phyloP scores from a whole-genome alignment of 1,140 invertebrate genomes.

The Drosophila pectinifera region DNA sequence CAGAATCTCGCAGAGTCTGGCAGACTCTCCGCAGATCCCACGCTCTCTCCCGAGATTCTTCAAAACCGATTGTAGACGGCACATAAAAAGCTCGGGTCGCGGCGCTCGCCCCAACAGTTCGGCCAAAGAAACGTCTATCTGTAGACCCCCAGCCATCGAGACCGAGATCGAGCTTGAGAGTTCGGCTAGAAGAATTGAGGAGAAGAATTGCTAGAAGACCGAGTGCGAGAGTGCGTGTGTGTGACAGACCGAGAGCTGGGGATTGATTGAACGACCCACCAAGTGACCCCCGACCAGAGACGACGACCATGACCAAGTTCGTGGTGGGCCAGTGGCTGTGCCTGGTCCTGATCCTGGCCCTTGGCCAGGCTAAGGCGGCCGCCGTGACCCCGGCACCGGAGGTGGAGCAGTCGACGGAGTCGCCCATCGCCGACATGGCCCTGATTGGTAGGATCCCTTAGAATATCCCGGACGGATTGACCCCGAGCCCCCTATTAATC shows the following conservation, averaged over 20 bases:
- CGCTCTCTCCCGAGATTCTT: conserved; percentile 27
- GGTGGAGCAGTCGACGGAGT: conserved; percentile 75
- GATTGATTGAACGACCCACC: neutral
- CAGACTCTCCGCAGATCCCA: conserved; percentile 12
- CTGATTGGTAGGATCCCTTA: conserved; percentile 71
- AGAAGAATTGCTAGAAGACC: neutral
- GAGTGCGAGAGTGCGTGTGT: conserved; percentile 18
- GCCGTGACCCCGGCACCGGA: conserved; percentile 28
- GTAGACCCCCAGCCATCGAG: conserved; percentile 64
- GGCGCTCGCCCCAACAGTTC: conserved; percentile 80
- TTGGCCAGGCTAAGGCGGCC: conserved; percentile 24
- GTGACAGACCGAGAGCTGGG: neutral
- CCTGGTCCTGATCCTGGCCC: conserved; percentile 47
- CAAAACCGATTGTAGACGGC: conserved; percentile 62
- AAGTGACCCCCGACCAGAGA: neutral
- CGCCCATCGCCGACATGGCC: conserved; percentile 79
- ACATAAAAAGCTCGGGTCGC: conserved; percentile 81
- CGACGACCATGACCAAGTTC: conserved; percentile 53
- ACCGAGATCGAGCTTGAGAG: conserved; percentile 8
- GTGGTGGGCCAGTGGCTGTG: conserved; percentile 51
- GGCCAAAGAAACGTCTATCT: conserved; percentile 73
- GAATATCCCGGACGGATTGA: neutral
- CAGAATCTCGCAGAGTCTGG: too few species aligned
- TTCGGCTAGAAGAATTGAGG: conserved; percentile 13
- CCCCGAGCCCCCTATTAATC: conserved; percentile 2